Evolutionary conservation across 2,888 invertebrate genomes (phyloP), one percentile per base, ranked within the genome.

Genomic region (Dryomyza anilis): DNA sequence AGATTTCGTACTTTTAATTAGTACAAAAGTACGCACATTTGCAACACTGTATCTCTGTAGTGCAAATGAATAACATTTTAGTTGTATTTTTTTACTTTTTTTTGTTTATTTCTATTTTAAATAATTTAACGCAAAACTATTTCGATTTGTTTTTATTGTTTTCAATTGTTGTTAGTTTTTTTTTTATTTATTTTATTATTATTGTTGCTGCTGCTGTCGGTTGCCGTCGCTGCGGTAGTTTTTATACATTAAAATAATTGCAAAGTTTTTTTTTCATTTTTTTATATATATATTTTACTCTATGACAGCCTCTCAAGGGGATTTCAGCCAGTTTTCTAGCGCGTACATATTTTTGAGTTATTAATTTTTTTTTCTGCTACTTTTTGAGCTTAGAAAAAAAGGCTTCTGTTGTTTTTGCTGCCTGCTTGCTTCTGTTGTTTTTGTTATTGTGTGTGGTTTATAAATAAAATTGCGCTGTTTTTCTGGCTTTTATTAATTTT

Each of bases 291-390:
- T n/a, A n/a, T n/a, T n/a, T n/a, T n/a, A n/a, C n/a, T n/a, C 69
- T 68, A 67, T 67, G 69, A 65, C 68, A 67, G 64, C 63, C 65
- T 57, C 63, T 68, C 69, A 71, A 71, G 70, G 70, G 69, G 68
- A 70, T 67, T 68, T 70, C 64, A 52, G 67, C 5, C 48, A 21
- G 33, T 48, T 29, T 52, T 53, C 27, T 16, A 33, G 59, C 46
- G 30, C 46, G 58, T 58, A 46, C 36, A 43, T 52, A 39, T 55
- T 43, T 53, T 58, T 58, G 16, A 30, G 58, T 58, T 58, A 46
- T 56, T 57, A 46, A 29, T 63, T 50, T 39, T 57, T 48, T 46
- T 33, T 63, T 46, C 29, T 57, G 29, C 58, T 53, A 12, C 55
- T 45, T 30, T 59, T 39, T 7, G 30, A 50, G 48, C 29, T 57